A percentile compares a stretch with the other conserved stretches of the same genome.
Evolutionary conservation across 2,888 invertebrate species (phyloP).

Genomic region (Oscheius sp.): DNA sequence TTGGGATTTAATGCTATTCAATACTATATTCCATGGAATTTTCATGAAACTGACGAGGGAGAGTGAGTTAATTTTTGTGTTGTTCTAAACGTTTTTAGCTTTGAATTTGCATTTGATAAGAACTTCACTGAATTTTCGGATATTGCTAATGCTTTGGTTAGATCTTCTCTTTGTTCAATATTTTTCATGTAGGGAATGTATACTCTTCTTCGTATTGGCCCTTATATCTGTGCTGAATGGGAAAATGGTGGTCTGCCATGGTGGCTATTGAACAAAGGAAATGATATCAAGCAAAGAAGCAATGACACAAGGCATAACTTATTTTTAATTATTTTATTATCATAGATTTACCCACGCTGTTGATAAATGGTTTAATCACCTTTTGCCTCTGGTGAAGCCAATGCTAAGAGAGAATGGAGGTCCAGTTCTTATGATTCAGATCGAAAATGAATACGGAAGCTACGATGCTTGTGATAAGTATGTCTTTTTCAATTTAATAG

Average conservation of each 20-base stretch:
- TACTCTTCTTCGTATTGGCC: conserved; percentile 62
- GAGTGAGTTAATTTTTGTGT: conserved; percentile 28
- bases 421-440: conserved; percentile 73
- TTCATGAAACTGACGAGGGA: conserved; percentile 55
- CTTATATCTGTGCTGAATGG: conserved; percentile 66
- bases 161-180: background rate
- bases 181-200: conserved; percentile 38
- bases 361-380: conserved; percentile 70
- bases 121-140: conserved; percentile 57
- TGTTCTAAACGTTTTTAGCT: conserved; percentile 17
- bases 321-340: conserved; percentile 33
- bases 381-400: conserved; percentile 70
- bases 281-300: conserved; percentile 53
- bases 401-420: conserved; percentile 73
- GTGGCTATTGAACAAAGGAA: conserved; percentile 58
- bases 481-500: background rate
- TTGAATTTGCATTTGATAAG: conserved; percentile 41
- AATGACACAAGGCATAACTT: conserved; percentile 45
- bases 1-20: conserved; percentile 74
- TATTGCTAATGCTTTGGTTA: conserved; percentile 21
- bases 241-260: conserved; percentile 64
- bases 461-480: conserved; percentile 78
- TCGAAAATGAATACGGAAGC: conserved; percentile 77
- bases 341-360: conserved; percentile 81
- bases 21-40: conserved; percentile 66